A percentile compares a stretch with the other conserved stretches of the same genome.
phyloP scores from a whole-genome alignment of 2,113 vertebrate species.

The Rafetus swinhoei region DNA sequence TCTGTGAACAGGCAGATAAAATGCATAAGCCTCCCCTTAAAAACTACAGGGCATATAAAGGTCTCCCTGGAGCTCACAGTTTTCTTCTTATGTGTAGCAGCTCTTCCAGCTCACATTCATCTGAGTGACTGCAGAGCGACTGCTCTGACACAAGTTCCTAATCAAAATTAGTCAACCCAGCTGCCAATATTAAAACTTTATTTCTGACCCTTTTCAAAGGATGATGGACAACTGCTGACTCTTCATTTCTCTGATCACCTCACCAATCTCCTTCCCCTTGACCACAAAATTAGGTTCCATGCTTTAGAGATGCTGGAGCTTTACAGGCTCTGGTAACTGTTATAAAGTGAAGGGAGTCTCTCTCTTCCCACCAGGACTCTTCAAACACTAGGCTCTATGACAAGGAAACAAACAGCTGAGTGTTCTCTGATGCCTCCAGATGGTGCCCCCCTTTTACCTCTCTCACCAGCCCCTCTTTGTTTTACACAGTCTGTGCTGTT shows the following conservation, averaged over 20 bases:
- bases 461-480: slow-evolving; percentile 50
- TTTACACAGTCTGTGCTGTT: slow-evolving; percentile 11
- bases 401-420: slow-evolving; percentile 70
- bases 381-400: slow-evolving; percentile 24
- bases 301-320: neutral
- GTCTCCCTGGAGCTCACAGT: too few species aligned
- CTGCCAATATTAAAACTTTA: neutral
- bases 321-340: neutral
- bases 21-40: neutral
- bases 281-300: neutral
- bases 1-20: neutral
- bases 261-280: neutral
- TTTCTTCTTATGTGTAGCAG: neutral
- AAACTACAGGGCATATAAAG: neutral
- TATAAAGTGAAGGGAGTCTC: slow-evolving; percentile 14
- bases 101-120: neutral
- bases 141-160: neutral
- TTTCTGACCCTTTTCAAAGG: neutral
- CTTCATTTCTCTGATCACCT: neutral
- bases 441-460: slow-evolving; percentile 59
- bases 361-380: slow-evolving; percentile 20
- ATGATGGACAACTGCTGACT: neutral
- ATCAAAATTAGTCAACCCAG: neutral
- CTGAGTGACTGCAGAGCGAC: neutral
- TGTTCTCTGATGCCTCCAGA: slow-evolving; percentile 77